phyloP scores from a whole-genome alignment of 2,888 invertebrate genomes.

The Clitarchus hookeri region DNA sequence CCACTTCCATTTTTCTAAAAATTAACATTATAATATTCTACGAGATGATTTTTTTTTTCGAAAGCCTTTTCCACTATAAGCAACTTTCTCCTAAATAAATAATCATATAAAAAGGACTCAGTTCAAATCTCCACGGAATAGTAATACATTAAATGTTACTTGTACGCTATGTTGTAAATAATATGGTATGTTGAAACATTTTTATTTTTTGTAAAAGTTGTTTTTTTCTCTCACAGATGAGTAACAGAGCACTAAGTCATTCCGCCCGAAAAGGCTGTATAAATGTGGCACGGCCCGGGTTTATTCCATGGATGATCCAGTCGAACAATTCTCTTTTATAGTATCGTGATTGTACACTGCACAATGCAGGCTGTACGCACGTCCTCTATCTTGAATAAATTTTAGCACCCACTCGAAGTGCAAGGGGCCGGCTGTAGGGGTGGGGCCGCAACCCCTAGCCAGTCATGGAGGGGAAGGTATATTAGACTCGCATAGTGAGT shows the following conservation, averaged over 20 bases:
- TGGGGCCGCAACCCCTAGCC: background rate
- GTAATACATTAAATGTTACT: too few relatives aligned
- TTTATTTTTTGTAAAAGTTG: background rate
- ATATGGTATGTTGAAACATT: too few relatives aligned
- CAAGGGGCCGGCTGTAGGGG: constrained; percentile 5
- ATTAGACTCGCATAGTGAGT: constrained; percentile 32
- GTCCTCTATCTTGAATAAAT: constrained; percentile 33
- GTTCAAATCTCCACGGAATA: too few relatives aligned
- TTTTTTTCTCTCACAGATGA: background rate
- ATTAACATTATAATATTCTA: too few relatives aligned
- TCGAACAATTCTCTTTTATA: constrained; percentile 11
- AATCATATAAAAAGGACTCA: too few relatives aligned
- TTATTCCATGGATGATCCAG: background rate
- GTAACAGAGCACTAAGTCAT: background rate
- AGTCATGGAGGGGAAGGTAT: constrained; percentile 28
- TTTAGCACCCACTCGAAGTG: constrained; percentile 21
- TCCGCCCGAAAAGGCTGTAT: background rate
- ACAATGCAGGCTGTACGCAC: background rate
- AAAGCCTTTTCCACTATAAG: too few relatives aligned
- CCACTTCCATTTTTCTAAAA: too few relatives aligned
- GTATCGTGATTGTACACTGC: constrained; percentile 26
- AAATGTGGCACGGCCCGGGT: background rate
- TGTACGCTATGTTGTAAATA: too few relatives aligned
- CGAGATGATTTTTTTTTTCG: too few relatives aligned
- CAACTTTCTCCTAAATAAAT: too few relatives aligned